Evolutionary conservation across 1,140 invertebrate species (phyloP).

Genomic region (Coptotermes formosanus): DNA sequence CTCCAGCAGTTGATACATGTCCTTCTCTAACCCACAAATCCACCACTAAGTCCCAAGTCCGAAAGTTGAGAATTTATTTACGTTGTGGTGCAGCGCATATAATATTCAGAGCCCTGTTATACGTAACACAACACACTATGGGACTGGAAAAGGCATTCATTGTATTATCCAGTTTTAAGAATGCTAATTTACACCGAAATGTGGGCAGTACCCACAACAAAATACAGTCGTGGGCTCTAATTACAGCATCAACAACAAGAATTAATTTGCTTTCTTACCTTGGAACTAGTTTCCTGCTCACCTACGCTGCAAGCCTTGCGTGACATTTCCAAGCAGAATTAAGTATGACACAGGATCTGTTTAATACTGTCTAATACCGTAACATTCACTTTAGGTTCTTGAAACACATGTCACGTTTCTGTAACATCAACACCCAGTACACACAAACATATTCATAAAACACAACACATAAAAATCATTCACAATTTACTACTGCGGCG

Average conservation of each 20-base stretch:
- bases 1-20: no score
- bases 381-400: not conserved
- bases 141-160: no score
- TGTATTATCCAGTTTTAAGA: no score
- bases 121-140: no score
- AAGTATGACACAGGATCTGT: not conserved
- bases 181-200: no score
- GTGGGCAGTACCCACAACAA: not conserved
- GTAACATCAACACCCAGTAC: not conserved
- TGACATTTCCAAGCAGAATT: not conserved
- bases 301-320: constrained; percentile 1
- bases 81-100: no score
- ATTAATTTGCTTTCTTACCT: not conserved
- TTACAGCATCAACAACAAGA: not conserved
- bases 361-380: not conserved
- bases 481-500: not conserved
- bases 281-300: not conserved
- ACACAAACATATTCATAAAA: not conserved
- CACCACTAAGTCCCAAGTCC: no score
- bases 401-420: not conserved
- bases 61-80: no score
- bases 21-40: no score
- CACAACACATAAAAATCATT: not conserved
- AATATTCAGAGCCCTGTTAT: no score
- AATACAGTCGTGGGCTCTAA: not conserved